These are phyloP conservation scores for Euura lappo DNA, from an alignment of 1,140 invertebrate genomes.

Conservation along the genomic window DNA sequence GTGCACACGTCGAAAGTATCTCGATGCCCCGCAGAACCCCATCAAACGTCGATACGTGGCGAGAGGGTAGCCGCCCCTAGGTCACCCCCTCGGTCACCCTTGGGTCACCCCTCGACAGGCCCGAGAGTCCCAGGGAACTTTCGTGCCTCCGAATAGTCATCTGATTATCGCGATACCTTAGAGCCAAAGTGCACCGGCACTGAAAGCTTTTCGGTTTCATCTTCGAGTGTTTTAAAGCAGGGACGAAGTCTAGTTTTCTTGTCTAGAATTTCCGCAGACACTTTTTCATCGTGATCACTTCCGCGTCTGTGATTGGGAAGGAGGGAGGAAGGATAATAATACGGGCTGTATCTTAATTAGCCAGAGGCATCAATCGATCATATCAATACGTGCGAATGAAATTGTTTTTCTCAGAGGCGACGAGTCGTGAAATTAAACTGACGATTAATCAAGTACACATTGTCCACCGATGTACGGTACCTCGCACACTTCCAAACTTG, in stretches of 20 bases:
- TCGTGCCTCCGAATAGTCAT: background rate
- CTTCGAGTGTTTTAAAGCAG: too few species aligned
- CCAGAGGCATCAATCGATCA: background rate
- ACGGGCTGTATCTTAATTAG: too few species aligned
- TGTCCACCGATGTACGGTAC: background rate
- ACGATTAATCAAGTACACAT: background rate
- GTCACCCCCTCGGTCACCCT: background rate
- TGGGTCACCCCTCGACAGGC: background rate
- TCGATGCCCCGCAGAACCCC: conserved; percentile 4
- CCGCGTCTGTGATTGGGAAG: too few species aligned
- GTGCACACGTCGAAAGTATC: background rate
- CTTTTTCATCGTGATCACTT: too few species aligned
- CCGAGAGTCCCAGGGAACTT: background rate
- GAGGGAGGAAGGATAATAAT: too few species aligned
- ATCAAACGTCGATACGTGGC: conserved; percentile 6
- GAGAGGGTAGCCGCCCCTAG: background rate
- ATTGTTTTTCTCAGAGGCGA: conserved; percentile 1
- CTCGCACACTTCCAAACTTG: background rate
- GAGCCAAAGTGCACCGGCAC: too few species aligned
- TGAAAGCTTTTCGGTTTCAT: too few species aligned
- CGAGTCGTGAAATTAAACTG: background rate
- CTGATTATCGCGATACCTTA: background rate
- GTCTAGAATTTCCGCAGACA: too few species aligned
- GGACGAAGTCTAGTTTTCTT: too few species aligned
- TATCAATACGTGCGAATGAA: background rate